Percentiles rank a stretch among this genome's conserved stretches.
Evolutionary conservation across 2,888 invertebrate genomes (phyloP).

Genomic region (Tetrapedia diversipes): DNA sequence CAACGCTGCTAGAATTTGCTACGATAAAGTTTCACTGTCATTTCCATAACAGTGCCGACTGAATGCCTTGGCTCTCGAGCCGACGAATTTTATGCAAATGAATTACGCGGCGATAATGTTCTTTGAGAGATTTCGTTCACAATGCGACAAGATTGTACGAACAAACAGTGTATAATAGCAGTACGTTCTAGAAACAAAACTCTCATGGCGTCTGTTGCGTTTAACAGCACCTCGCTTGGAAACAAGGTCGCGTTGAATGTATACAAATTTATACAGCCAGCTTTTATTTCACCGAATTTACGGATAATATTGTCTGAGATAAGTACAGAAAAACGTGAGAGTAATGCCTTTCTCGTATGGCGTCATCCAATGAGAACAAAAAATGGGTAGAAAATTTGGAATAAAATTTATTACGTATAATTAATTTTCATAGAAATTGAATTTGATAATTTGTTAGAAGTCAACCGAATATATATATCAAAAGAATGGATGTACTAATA

Average conservation of each 20-base stretch:
- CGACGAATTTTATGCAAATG: slow-evolving; percentile 45
- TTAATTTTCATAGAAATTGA: no score
- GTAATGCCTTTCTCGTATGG: not conserved
- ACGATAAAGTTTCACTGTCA: slow-evolving; percentile 43
- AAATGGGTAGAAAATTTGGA: no score
- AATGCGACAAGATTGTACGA: not conserved
- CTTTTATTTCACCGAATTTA: not conserved
- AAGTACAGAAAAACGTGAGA: not conserved
- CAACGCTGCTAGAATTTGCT: slow-evolving; percentile 19
- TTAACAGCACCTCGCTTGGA: not conserved
- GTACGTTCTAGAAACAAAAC: no score
- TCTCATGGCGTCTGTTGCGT: not conserved
- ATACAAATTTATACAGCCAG: not conserved
- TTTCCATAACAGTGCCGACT: slow-evolving; percentile 53
- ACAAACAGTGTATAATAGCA: not conserved
- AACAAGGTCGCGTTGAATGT: not conserved
- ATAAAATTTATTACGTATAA: no score
- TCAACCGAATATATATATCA: no score
- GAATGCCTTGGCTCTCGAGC: slow-evolving; percentile 6
- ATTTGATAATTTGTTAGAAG: no score
- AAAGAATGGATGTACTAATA: no score
- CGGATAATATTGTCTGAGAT: not conserved
- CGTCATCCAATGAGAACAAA: no score
- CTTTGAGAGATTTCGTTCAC: slow-evolving; percentile 20
- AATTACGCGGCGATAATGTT: slow-evolving; percentile 44